Conservation (phyloP, 2,888 invertebrate species). For the Lottia scabra region DNA sequence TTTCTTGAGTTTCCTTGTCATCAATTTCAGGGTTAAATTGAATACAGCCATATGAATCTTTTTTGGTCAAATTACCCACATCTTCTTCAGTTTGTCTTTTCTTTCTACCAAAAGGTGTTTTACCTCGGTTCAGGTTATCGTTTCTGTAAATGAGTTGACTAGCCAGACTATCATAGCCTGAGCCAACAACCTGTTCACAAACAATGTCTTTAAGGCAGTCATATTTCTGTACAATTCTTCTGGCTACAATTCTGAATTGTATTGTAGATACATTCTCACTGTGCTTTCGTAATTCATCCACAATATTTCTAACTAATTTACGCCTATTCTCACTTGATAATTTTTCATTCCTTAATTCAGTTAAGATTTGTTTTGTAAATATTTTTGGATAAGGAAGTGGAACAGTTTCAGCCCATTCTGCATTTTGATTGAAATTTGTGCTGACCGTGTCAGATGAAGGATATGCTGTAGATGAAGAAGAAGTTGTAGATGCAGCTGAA, state of each 20-base stretch:
- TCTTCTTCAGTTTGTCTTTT: not conserved
- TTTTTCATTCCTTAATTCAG: not conserved
- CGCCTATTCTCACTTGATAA: not conserved
- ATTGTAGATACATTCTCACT: not conserved
- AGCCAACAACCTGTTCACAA: not conserved
- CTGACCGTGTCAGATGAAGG: not conserved
- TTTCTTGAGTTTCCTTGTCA: not conserved
- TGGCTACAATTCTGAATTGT: not conserved
- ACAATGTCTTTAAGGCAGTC: not conserved
- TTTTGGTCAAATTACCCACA: not conserved
- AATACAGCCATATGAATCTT: not conserved
- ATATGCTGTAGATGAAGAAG: not conserved
- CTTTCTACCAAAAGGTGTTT: not conserved
- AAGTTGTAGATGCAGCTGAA: not conserved
- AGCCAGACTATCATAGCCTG: not conserved
- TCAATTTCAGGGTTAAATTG: not conserved
- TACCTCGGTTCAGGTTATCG: not conserved
- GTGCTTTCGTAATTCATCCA: not conserved
- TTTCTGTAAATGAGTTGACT: not conserved
- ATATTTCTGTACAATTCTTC: not conserved
- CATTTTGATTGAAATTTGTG: not conserved
- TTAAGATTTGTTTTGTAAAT: not conserved
- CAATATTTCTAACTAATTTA: not conserved
- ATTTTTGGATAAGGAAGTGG: not conserved
- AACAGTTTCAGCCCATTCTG: not conserved